Percentiles rank a stretch among this genome's conserved stretches.
Evolutionary conservation across 2,797 vertebrate genomes (phyloP).

Genomic region (Mormyrops attenuatus): DNA sequence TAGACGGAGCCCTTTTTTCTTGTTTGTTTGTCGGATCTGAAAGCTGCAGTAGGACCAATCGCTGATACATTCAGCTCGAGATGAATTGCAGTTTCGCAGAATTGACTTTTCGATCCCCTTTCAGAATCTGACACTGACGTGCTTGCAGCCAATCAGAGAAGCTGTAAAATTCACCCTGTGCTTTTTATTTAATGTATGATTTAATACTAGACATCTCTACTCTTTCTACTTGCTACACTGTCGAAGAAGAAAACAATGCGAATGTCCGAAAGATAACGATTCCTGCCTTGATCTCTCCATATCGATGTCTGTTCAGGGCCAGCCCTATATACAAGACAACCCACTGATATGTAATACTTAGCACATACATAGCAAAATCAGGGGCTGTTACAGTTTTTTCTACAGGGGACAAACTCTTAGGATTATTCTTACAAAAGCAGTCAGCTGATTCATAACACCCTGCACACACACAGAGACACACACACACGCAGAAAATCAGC

Average conservation of each 20-base stretch:
- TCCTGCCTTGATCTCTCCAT: neutral
- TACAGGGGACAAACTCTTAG: neutral
- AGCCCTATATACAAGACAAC: neutral
- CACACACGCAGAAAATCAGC: neutral
- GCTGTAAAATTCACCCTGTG: neutral
- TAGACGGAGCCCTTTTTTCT: conserved; percentile 1
- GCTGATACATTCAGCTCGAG: neutral
- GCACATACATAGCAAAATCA: neutral
- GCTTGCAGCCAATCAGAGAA: neutral
- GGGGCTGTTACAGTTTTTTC: neutral
- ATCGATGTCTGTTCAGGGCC: neutral
- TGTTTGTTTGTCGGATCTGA: neutral
- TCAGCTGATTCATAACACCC: neutral
- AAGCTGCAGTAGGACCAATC: neutral
- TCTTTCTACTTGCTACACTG: neutral
- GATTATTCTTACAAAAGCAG: conserved; percentile 13
- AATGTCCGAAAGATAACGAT: neutral
- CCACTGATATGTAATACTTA: neutral
- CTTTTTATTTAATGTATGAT: neutral
- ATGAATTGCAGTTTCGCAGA: conserved; percentile 4
- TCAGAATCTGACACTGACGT: neutral
- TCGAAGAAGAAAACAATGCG: neutral
- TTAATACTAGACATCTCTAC: neutral
- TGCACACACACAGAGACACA: neutral
- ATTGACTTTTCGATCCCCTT: neutral